Conservation (phyloP, 1,140 invertebrate genomes). For the Heliconius hermathena region DNA sequence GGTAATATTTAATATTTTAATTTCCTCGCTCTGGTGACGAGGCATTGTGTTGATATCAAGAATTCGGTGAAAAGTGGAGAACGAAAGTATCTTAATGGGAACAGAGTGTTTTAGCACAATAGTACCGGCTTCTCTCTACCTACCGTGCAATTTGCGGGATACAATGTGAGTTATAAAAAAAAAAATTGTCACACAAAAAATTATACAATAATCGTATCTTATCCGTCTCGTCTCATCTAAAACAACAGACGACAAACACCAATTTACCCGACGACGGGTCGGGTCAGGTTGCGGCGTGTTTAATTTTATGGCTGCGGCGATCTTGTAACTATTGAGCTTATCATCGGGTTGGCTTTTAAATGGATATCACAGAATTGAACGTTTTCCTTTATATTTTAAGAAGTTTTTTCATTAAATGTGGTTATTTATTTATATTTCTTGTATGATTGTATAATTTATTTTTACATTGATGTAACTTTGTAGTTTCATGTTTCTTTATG, state of each 20-base stretch:
- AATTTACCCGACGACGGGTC: constrained; percentile 39
- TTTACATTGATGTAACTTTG: not conserved
- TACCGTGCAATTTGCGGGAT: no score
- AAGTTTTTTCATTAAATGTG: not conserved
- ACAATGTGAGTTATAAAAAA: no score
- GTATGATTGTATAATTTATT: not conserved
- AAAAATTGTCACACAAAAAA: not conserved
- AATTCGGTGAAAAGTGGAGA: no score
- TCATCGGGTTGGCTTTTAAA: constrained; percentile 3
- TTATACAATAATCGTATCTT: constrained; percentile 11
- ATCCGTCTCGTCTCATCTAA: constrained; percentile 25
- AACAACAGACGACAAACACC: constrained; percentile 32
- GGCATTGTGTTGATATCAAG: no score
- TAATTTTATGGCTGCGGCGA: constrained; percentile 42
- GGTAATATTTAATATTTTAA: no score
- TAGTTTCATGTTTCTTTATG: not conserved
- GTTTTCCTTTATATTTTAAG: not conserved
- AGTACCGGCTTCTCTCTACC: no score
- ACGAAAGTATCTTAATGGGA: no score
- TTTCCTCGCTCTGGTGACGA: no score
- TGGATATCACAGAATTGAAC: constrained; percentile 8
- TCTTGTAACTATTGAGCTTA: constrained; percentile 13
- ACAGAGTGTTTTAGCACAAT: no score
- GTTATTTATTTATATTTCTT: not conserved
- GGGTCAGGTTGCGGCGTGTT: constrained; percentile 39